Evolutionary conservation across 2,888 invertebrate species (phyloP).

Genomic region (Trachelus tabidus): DNA sequence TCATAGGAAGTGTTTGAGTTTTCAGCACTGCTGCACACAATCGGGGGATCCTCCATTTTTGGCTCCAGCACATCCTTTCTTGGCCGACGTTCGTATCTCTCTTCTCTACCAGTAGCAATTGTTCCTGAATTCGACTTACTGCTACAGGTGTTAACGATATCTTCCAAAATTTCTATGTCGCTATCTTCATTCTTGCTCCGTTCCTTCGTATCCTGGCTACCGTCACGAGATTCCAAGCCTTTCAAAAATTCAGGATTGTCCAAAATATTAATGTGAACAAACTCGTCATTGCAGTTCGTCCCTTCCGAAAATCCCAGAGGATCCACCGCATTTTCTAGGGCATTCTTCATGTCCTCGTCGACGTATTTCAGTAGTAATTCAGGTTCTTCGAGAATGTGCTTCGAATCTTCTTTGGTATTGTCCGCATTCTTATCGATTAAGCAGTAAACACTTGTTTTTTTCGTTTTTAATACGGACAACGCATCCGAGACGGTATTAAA

Average conservation of each 20-base stretch:
- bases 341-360: conserved; percentile 18
- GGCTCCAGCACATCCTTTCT: conserved; percentile 10
- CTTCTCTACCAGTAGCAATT: conserved; percentile 9
- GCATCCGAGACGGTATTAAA: too few species aligned
- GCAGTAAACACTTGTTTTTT: too few species aligned
- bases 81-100: conserved; percentile 7
- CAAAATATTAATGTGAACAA: conserved; percentile 49
- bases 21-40: conserved; percentile 24
- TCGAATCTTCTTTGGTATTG: neutral
- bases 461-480: too few species aligned
- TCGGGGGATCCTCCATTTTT: neutral
- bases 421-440: too few species aligned
- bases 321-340: conserved; percentile 32
- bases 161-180: conserved; percentile 55
- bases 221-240: conserved; percentile 10
- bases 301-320: conserved; percentile 26
- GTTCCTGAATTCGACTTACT: neutral
- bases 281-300: conserved; percentile 42
- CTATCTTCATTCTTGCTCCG: conserved; percentile 48
- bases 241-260: conserved; percentile 49
- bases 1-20: conserved; percentile 25
- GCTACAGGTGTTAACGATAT: neutral
- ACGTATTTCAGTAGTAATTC: conserved; percentile 31
- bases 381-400: conserved; percentile 25
- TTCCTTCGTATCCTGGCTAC: neutral